Base-by-base conservation (phyloP, 53 echinoderm and acorn worm genomes). In the Echinarachnius parma region DNA sequence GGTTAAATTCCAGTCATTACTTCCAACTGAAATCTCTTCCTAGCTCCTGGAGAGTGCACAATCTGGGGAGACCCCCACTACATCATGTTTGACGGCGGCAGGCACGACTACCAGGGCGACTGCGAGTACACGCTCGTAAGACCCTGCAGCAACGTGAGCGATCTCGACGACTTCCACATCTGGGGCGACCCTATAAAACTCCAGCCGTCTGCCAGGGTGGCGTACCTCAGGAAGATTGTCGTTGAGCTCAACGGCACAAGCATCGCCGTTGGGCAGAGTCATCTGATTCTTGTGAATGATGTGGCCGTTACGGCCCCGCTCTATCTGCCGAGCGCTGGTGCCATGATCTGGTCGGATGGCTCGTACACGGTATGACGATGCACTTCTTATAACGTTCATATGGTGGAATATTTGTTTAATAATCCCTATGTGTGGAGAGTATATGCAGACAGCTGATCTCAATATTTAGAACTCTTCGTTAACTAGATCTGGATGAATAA, bases 21-120 rank as follows among this genome's bases (percentile, higher is more conserved):
- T n/a, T n/a, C n/a, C n/a, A n/a, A n/a, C n/a, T n/a, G n/a, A n/a
- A n/a, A n/a, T n/a, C n/a, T n/a, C n/a, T n/a, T n/a, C 39, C 4
- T 46, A 86, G 86, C 48, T 31, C 60, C 33, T 10, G 86, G 77
- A 20, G 49, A 44, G 4, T 92, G 92, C 66, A 44, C 63, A 11
- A 78, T 89, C 39, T 78, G 59, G 27, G 92, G 92, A 15, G 92
- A 92, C 67, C 78, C 85, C 28, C 88, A 88, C 33, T 92, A 88
- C 59, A 28, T 34, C 18, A 82, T 85, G 46, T 89, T 88, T 75
- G 92, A 92, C 58, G 68, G 76, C 7, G 58, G 35, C 21, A 55
- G 37, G 28, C 89, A 48, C 35, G 82, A 85, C 50, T 92, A 79
- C 82, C 88, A 88, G 48, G 92, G 92, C 27, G 67, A 84, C 9